Conservation (phyloP, 2,888 invertebrate species). For the Anarsia innoxiella region DNA sequence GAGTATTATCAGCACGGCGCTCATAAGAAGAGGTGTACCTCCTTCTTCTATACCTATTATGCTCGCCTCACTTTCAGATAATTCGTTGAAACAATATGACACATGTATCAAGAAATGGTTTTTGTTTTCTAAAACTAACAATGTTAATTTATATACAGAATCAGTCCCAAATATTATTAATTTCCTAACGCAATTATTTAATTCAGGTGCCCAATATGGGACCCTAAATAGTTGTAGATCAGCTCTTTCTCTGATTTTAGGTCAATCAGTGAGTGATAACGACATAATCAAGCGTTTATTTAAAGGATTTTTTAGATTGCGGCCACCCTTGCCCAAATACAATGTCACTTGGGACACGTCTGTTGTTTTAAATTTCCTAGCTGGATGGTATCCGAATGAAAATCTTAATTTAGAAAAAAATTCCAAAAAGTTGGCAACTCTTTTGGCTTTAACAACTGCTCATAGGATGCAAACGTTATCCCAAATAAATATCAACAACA, state of each 20-base stretch:
- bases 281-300: neutral
- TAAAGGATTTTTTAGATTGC: slow-evolving; percentile 16
- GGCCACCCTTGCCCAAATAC: slow-evolving; percentile 14
- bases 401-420: neutral
- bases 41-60: slow-evolving; percentile 9
- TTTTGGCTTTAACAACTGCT: neutral
- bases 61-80: slow-evolving; percentile 13
- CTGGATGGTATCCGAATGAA: slow-evolving; percentile 1
- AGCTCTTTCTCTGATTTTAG: neutral
- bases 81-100: slow-evolving; percentile 12
- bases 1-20: slow-evolving; percentile 1
- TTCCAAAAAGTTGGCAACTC: slow-evolving; percentile 5
- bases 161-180: neutral
- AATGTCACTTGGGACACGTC: slow-evolving; percentile 20
- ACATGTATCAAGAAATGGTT: neutral
- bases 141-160: neutral
- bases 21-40: slow-evolving; percentile 11
- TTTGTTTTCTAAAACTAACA: neutral
- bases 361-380: slow-evolving; percentile 17
- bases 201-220: neutral
- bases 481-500: too few relatives aligned
- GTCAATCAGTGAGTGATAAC: neutral
- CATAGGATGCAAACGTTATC: neutral
- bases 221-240: neutral
- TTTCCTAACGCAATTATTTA: neutral